Conservation (phyloP, 2,888 invertebrate species). For the Apotomis betuletana region DNA sequence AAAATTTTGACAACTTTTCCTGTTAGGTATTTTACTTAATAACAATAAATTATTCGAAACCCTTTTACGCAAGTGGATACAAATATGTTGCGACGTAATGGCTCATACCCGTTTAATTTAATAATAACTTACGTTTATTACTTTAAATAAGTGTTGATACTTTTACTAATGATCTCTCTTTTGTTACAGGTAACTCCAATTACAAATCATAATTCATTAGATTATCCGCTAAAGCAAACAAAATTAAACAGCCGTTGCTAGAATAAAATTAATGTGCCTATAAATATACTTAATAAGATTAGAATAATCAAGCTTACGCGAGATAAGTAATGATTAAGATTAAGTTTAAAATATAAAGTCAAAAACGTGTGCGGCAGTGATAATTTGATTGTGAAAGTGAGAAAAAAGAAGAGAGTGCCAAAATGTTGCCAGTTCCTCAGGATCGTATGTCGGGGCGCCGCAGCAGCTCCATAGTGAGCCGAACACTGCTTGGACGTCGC, state of each 20-base stretch:
- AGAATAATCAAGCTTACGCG: not conserved
- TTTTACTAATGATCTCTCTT: not conserved
- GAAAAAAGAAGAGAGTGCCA: constrained; percentile 41
- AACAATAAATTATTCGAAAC: no score
- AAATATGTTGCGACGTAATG: no score
- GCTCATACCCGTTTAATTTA: no score
- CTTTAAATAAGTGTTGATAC: not conserved
- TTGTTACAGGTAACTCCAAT: constrained; percentile 32
- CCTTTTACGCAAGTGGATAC: no score
- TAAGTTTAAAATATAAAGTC: not conserved
- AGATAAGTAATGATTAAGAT: constrained; percentile 1
- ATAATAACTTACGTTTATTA: no score
- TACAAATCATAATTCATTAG: constrained; percentile 13
- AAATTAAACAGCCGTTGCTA: constrained; percentile 28
- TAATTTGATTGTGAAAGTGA: not conserved
- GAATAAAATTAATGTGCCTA: constrained; percentile 39
- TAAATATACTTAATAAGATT: constrained; percentile 23
- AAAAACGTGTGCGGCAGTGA: not conserved
- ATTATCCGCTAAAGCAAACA: constrained; percentile 17
- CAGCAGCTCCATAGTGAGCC: constrained; percentile 87
- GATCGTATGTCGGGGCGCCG: constrained; percentile 85
- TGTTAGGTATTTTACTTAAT: no score
- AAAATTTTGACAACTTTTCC: no score
- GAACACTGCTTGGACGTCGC: constrained; percentile 86
- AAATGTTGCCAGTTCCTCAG: constrained; percentile 81